phyloP scores from a whole-genome alignment of 2,888 invertebrate species.

The Galeopsomyia nigrocyanea region DNA sequence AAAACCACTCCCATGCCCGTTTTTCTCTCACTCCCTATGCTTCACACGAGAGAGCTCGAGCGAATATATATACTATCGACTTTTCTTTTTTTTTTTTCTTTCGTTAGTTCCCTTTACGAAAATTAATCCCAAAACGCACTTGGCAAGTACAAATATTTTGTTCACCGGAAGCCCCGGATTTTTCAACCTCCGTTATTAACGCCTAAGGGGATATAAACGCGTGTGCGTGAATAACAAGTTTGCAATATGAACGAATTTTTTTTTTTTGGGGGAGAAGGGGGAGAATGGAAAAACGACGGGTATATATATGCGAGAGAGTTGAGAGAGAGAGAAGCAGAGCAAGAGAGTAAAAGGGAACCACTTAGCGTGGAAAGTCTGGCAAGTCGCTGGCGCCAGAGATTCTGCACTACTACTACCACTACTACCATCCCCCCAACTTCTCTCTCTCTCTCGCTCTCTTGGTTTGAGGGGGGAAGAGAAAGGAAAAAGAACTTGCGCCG shows the following conservation, averaged over 20 bases:
- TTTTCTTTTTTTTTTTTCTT: too few species aligned
- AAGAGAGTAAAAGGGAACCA: constrained; percentile 58
- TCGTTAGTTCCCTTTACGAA: too few species aligned
- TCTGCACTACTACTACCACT: too few species aligned
- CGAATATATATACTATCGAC: too few species aligned
- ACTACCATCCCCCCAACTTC: not conserved
- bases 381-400: too few species aligned
- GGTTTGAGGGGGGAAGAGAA: not conserved
- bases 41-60: too few species aligned
- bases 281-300: too few species aligned
- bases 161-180: constrained; percentile 56
- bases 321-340: constrained; percentile 24
- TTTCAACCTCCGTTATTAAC: too few species aligned
- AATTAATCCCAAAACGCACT: constrained; percentile 58
- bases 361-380: constrained; percentile 52
- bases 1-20: too few species aligned
- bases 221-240: too few species aligned
- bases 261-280: constrained; percentile 1
- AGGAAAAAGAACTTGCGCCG: not conserved
- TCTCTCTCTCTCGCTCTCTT: constrained; percentile 4
- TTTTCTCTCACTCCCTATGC: too few species aligned
- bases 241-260: not conserved
- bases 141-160: constrained; percentile 65
- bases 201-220: too few species aligned
- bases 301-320: constrained; percentile 34